These are phyloP conservation scores for Gila robusta DNA, from an alignment of 2,797 vertebrate genomes.

Conservation along the genomic window DNA sequence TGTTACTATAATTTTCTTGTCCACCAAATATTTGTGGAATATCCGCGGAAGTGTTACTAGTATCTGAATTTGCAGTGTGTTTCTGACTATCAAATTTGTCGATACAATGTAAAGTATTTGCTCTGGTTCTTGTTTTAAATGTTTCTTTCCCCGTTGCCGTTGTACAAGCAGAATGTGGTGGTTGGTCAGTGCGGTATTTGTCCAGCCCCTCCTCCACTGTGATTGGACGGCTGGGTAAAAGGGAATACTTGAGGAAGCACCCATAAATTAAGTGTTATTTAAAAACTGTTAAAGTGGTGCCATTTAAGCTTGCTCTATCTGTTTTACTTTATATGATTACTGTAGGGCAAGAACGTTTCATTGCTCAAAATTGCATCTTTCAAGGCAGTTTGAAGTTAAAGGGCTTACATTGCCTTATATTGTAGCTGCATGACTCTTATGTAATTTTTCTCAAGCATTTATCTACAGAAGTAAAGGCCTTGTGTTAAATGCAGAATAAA, in stretches of 20 bases:
- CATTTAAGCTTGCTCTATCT: not conserved
- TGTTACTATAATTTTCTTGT: not conserved
- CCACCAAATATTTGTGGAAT: not conserved
- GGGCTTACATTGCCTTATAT: not conserved
- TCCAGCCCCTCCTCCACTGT: not conserved
- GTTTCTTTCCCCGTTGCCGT: not conserved
- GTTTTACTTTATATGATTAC: constrained; percentile 3
- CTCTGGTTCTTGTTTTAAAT: not conserved
- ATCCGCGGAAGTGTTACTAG: not conserved
- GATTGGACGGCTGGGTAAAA: not conserved
- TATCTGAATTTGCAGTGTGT: not conserved
- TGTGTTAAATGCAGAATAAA: not conserved
- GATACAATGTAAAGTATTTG: not conserved
- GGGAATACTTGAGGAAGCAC: not conserved
- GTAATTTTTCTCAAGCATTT: not conserved
- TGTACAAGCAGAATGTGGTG: not conserved
- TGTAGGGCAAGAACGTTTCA: not conserved
- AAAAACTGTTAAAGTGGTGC: not conserved
- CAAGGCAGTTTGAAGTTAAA: not conserved
- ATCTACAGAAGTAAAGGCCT: constrained; percentile 4
- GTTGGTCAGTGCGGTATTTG: not conserved
- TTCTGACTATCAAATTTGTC: not conserved
- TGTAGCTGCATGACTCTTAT: not conserved
- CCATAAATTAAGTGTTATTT: constrained; percentile 5
- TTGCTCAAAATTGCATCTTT: constrained; percentile 12